phyloP scores from a whole-genome alignment of 2,888 invertebrate species.

The Aphodius sticticus region DNA sequence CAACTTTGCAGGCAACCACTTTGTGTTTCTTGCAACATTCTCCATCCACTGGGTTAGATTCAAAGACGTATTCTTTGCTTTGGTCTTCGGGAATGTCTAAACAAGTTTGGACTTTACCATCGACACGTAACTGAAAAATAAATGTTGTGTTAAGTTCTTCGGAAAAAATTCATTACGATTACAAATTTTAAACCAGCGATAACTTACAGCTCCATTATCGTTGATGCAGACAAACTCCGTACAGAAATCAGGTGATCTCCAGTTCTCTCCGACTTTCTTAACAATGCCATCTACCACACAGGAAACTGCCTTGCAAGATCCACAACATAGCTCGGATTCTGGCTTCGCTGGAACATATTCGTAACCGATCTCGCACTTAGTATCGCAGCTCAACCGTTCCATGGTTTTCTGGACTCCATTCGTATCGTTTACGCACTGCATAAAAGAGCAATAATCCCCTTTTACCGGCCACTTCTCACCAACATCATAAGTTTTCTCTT shows the following conservation, averaged over 20 bases:
- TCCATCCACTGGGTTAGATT: constrained; percentile 60
- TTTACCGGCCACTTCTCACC: constrained; percentile 68
- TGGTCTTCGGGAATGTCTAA: constrained; percentile 60
- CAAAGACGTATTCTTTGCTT: constrained; percentile 62
- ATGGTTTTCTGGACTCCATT: constrained; percentile 65
- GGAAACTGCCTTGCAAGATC: constrained; percentile 68
- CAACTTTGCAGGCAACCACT: constrained; percentile 65
- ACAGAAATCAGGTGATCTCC: constrained; percentile 71
- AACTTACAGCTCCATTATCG: constrained; percentile 60
- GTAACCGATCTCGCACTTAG: constrained; percentile 64
- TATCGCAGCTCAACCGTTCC: constrained; percentile 65
- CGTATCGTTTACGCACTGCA: constrained; percentile 61
- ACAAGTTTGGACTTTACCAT: constrained; percentile 64
- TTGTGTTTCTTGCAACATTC: constrained; percentile 67
- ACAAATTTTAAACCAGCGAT: constrained; percentile 6
- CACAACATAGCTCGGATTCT: constrained; percentile 67
- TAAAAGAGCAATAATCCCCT: constrained; percentile 65
- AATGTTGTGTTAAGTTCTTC: not conserved
- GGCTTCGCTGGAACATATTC: constrained; percentile 59
- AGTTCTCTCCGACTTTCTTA: constrained; percentile 63
- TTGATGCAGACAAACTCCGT: constrained; percentile 67
- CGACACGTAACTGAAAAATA: constrained; percentile 64
- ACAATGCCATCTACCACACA: constrained; percentile 61
- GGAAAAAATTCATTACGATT: too few relatives aligned
- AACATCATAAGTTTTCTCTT: constrained; percentile 58